Conservation (phyloP, 2,888 invertebrate genomes). For the Cartodere bifasciata region DNA sequence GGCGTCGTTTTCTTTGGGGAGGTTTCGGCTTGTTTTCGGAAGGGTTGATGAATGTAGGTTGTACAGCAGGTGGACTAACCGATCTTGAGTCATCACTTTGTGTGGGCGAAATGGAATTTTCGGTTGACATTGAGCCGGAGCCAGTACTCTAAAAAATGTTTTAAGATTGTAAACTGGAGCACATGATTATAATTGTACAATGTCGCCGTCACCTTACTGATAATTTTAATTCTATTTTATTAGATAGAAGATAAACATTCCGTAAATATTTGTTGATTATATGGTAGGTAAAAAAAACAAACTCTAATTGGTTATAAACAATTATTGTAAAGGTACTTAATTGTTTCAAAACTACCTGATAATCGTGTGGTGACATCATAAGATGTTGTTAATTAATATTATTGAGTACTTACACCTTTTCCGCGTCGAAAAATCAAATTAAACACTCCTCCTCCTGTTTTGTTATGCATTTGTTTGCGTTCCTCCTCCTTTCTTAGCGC, state of each 20-base stretch:
- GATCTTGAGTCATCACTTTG: slow-evolving; percentile 44
- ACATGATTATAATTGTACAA: no score
- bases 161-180: not conserved
- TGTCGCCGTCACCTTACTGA: no score
- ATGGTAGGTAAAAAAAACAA: no score
- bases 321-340: no score
- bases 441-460: slow-evolving; percentile 38
- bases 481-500: slow-evolving; percentile 44
- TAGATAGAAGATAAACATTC: no score
- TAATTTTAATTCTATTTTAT: no score
- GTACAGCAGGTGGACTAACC: slow-evolving; percentile 31
- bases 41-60: slow-evolving; percentile 21
- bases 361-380: no score
- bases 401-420: slow-evolving; percentile 33
- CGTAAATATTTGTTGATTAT: no score
- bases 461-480: slow-evolving; percentile 39
- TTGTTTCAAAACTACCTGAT: no score
- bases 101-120: slow-evolving; percentile 42
- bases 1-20: slow-evolving; percentile 42
- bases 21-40: slow-evolving; percentile 34
- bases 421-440: slow-evolving; percentile 39
- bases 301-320: no score
- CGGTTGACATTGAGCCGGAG: slow-evolving; percentile 33
- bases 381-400: no score
- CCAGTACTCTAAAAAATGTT: slow-evolving; percentile 27